phyloP scores from a whole-genome alignment of 2,797 vertebrate genomes.

The Pagetopsis macropterus region DNA sequence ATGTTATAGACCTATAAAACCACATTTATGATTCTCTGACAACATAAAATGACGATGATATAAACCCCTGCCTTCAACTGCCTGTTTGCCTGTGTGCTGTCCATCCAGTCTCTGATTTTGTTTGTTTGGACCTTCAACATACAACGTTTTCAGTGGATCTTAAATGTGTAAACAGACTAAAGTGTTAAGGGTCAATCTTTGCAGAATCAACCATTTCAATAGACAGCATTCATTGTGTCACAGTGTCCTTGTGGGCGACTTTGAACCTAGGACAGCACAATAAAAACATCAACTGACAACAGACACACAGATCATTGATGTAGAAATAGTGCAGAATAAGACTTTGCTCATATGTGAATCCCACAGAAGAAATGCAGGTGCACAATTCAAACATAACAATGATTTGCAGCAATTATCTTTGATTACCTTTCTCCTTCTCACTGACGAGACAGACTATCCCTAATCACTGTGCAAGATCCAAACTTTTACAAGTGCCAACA shows the following conservation, averaged over 20 bases:
- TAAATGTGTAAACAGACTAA: neutral
- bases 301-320: slow-evolving; percentile 30
- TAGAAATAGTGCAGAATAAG: slow-evolving; percentile 15
- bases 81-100: neutral
- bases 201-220: neutral
- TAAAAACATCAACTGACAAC: slow-evolving; percentile 13
- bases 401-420: slow-evolving; percentile 77
- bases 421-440: slow-evolving; percentile 65
- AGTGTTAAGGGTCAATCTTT: neutral
- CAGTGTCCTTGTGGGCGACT: slow-evolving; percentile 23
- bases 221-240: neutral
- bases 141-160: neutral
- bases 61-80: neutral
- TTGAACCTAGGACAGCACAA: slow-evolving; percentile 20
- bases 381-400: slow-evolving; percentile 72
- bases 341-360: slow-evolving; percentile 27
- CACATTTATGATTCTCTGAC: neutral
- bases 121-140: slow-evolving; percentile 11
- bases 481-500: slow-evolving; percentile 67
- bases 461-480: slow-evolving; percentile 65
- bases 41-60: neutral
- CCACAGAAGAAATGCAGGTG: slow-evolving; percentile 69
- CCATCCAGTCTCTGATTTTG: neutral
- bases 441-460: slow-evolving; percentile 58
- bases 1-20: neutral